Evolutionary conservation across 2,113 vertebrate genomes (phyloP).

Genomic region (Tenebrosternarchus preto): DNA sequence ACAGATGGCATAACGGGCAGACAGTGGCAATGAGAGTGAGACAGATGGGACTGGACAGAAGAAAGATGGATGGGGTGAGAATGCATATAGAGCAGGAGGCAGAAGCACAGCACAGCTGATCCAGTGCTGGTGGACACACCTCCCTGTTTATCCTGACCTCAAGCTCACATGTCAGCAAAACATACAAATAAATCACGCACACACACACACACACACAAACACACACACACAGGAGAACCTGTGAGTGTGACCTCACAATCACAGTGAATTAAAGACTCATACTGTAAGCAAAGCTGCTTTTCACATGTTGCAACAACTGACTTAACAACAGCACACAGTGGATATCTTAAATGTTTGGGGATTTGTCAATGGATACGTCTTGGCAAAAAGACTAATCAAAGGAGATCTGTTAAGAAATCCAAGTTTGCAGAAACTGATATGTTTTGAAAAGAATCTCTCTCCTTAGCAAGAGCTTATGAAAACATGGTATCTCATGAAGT

Average conservation of each 20-base stretch:
- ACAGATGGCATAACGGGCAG: conserved; percentile 5
- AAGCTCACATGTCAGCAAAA: conserved; percentile 3
- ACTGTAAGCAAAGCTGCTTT: neutral
- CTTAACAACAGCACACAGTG: too few relatives aligned
- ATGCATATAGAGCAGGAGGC: neutral
- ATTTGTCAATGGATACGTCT: too few relatives aligned
- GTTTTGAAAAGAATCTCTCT: too few relatives aligned
- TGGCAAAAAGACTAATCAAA: too few relatives aligned
- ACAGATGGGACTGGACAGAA: conserved; percentile 17
- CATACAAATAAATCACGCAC: neutral
- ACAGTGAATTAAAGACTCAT: conserved; percentile 4
- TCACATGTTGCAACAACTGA: too few relatives aligned
- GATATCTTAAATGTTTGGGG: too few relatives aligned
- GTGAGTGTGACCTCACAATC: neutral
- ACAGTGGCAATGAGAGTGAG: conserved; percentile 5
- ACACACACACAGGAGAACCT: neutral
- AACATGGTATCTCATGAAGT: neutral
- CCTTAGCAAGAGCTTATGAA: neutral
- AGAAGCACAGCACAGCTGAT: conserved; percentile 41
- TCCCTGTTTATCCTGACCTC: conserved; percentile 12
- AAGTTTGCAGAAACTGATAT: too few relatives aligned
- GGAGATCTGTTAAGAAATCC: too few relatives aligned
- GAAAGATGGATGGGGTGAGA: conserved; percentile 19
- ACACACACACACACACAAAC: conserved; percentile 7
- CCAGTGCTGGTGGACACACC: neutral